A percentile compares a stretch with the other conserved stretches of the same genome.
Evolutionary conservation across 2,888 invertebrate genomes (phyloP).

Genomic region (Cosmopolites sordidus): DNA sequence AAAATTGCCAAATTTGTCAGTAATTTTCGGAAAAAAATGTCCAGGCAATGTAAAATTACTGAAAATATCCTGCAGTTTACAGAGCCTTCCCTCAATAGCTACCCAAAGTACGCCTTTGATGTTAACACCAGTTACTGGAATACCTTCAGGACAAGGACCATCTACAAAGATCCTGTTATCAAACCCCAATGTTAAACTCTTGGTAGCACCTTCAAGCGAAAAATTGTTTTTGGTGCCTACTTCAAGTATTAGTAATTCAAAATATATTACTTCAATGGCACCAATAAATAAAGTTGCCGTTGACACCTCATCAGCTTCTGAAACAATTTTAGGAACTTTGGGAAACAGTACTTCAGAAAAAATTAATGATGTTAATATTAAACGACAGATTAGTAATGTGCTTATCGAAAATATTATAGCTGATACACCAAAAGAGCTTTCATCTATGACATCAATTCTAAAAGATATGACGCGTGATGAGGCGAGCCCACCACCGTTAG

Average conservation of each 20-base stretch:
- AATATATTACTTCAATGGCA: slow-evolving; percentile 14
- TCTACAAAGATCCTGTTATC: neutral
- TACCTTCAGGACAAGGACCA: neutral
- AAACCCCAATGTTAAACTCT: slow-evolving; percentile 2
- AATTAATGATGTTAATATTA: too few species aligned
- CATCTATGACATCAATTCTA: neutral
- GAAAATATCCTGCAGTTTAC: neutral
- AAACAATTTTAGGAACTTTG: slow-evolving; percentile 1
- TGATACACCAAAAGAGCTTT: neutral
- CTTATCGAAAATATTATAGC: neutral
- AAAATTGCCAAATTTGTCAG: slow-evolving; percentile 8
- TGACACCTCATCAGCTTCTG: slow-evolving; percentile 10
- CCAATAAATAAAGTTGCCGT: slow-evolving; percentile 10
- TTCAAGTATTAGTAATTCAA: neutral
- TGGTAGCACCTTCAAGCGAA: slow-evolving; percentile 7
- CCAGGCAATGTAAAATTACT: neutral
- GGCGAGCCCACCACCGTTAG: slow-evolving; percentile 6
- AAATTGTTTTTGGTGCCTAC: slow-evolving; percentile 8
- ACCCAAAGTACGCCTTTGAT: neutral
- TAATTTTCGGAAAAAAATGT: neutral
- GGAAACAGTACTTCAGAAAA: neutral
- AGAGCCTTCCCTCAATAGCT: neutral
- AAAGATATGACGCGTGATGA: too few species aligned
- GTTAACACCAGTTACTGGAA: neutral
- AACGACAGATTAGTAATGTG: neutral